Percentiles rank a stretch among this genome's conserved stretches.
phyloP scores from a whole-genome alignment of 2,113 vertebrate genomes.

The Dipodomys stephensi region DNA sequence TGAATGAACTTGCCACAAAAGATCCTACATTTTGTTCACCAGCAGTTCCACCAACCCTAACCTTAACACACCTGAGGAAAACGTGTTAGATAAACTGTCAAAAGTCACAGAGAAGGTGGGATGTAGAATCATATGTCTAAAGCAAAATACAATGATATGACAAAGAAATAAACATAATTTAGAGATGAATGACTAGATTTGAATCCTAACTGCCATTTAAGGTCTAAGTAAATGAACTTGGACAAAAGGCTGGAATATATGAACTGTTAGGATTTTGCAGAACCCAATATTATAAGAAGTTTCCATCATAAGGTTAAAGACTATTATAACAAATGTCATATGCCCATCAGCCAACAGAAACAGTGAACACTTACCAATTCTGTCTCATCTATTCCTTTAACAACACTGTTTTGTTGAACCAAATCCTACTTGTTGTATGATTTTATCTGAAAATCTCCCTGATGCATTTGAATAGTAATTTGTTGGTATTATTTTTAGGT shows the following conservation, averaged over 20 bases:
- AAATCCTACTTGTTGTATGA: not conserved
- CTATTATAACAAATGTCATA: not conserved
- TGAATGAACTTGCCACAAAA: not conserved
- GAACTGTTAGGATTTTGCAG: not conserved
- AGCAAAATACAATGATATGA: conserved; percentile 11
- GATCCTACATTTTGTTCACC: not conserved
- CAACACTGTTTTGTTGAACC: conserved; percentile 7
- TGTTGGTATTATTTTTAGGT: not conserved
- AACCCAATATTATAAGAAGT: conserved; percentile 36
- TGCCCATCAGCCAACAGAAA: not conserved
- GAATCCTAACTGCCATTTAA: conserved; percentile 27
- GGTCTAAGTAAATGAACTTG: conserved; percentile 16
- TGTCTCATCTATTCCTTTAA: not conserved
- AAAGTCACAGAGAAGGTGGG: not conserved
- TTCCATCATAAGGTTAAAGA: conserved; percentile 38
- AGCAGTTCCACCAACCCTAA: not conserved
- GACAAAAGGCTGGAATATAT: not conserved
- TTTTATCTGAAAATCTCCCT: conserved; percentile 42
- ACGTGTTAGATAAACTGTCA: conserved; percentile 14
- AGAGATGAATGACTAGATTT: conserved; percentile 35
- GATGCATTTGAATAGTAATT: not conserved
- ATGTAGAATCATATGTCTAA: not conserved
- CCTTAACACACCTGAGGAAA: not conserved
- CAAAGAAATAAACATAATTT: conserved; percentile 21
- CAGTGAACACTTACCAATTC: not conserved